Evolutionary conservation across 2,113 vertebrate species (phyloP), one percentile per base, ranked within the genome.

Genomic region (Diadophis punctatus): DNA sequence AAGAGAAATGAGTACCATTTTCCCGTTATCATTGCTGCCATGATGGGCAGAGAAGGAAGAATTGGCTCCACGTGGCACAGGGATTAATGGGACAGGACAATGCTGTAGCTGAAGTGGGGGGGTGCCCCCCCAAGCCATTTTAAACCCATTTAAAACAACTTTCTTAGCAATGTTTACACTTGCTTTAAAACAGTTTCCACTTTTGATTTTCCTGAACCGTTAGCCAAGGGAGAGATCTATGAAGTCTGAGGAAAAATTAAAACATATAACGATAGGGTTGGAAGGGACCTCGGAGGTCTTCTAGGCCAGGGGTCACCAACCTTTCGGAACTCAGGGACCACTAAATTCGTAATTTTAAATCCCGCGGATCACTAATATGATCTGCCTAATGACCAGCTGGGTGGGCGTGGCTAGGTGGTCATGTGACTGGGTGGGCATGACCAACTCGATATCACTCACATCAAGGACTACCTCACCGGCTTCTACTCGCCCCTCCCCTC

Each of bases 51-150:
- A 85, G 30, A 93, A 90, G 58, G 51, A 87, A 87, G 49, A 87
- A 10, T 20, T 27, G 3, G 84, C 87, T 87, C 89, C 89, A 87
- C 51, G 11, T 27, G 89, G 89, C 27, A 34, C 85, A 16, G 48
- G 56, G 63, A 63, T 90, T 90, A 90, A 93, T 93, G 85, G 85
- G 39, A 87, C 85, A 90, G 89, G 87, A 90, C 85, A 56, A 80
- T 34, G 63, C 63, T 68, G 30, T 68, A 86, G 84, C 34, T 12
- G n/a, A 89, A 16, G 46, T 43, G 11, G 20, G 4, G 11, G 25
- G 25, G 25, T 27, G 16, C 43, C 46, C 85, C 9, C 8, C 23
- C 89, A 90, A 88, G 49, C 49, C 85, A 56, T 60, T 63, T 52
- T 48, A 48, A 90, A 90, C 4, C 60, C 16, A 84, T 90, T 90